Evolutionary conservation across 1,140 invertebrate genomes (phyloP), one percentile per base, ranked within the genome.

Genomic region (Glossosoma conforme): DNA sequence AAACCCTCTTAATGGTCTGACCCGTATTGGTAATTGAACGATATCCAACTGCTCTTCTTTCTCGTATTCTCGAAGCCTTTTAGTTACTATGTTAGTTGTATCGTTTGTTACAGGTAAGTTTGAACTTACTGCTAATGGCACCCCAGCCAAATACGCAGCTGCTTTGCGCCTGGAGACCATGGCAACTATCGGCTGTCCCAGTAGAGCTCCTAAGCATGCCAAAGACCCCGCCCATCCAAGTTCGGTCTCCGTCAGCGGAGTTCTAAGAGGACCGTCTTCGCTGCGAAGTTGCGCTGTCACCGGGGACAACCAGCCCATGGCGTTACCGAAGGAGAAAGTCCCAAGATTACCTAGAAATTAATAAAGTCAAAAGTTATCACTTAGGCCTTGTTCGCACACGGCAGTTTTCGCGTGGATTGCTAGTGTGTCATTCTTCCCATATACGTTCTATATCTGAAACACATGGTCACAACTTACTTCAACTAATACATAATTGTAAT

Each of bases 301-400:
- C 10, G 69, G 69, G 8, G 67, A 69, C 5, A 68, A 65, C 69
- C 67, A 69, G 8, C 63, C 60, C 0, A 68, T 33, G 22, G 65
- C 59, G 19, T 60, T 59, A 5, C 67, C 68, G 42, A 62, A 66
- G 11, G 61, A 56, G 52, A 71, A 66, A 25, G 64, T 37, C 9
- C 62, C 64, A 6, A 69, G 28, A 33, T 62, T 65, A 10, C 63
- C 68, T 70, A 56, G 15, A 38, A 38, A 38, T 15, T n/a, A n/a
- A n/a, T n/a, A n/a, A n/a, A n/a, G n/a, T n/a, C n/a, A n/a, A n/a
- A n/a, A n/a, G n/a, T n/a, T n/a, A n/a, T n/a, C n/a, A n/a, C n/a
- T n/a, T n/a, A n/a, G n/a, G n/a, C n/a, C n/a, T n/a, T n/a, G n/a
- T n/a, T n/a, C n/a, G n/a, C n/a, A n/a, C n/a, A n/a, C n/a, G n/a